Conservation (phyloP, 2,797 vertebrate genomes). For the Enteromius treurensis region DNA sequence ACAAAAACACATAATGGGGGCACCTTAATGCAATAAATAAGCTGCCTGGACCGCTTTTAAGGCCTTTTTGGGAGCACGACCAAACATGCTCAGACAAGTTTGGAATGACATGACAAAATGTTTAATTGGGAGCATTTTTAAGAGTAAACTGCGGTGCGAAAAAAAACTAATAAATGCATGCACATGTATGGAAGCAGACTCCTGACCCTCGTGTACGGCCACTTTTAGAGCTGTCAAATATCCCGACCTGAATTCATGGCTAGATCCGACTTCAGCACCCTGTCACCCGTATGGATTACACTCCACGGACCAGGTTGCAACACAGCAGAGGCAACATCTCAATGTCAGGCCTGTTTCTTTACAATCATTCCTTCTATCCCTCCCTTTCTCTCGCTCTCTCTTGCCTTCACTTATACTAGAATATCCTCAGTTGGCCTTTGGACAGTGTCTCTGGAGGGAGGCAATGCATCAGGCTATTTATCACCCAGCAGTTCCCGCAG, state of each 20-base stretch:
- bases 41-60: background rate
- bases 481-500: slow-evolving; percentile 66
- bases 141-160: no score
- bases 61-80: background rate
- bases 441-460: slow-evolving; percentile 57
- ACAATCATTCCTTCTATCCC: slow-evolving; percentile 1
- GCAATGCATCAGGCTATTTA: slow-evolving; percentile 66
- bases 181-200: slow-evolving; percentile 23
- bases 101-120: background rate
- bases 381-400: slow-evolving; percentile 29
- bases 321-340: slow-evolving; percentile 52
- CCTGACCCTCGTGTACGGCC: background rate
- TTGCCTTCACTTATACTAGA: slow-evolving; percentile 57
- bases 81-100: background rate
- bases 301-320: slow-evolving; percentile 42
- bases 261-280: slow-evolving; percentile 36
- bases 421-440: slow-evolving; percentile 62
- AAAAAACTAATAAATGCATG: background rate
- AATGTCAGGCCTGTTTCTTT: slow-evolving; percentile 61
- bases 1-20: no score
- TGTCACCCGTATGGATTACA: slow-evolving; percentile 52
- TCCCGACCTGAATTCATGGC: slow-evolving; percentile 49
- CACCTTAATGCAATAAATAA: background rate
- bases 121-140: background rate
- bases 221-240: slow-evolving; percentile 56